These are phyloP conservation scores for Agrilus biguttatus DNA, from an alignment of 2,888 invertebrate genomes.

Conservation along the genomic window DNA sequence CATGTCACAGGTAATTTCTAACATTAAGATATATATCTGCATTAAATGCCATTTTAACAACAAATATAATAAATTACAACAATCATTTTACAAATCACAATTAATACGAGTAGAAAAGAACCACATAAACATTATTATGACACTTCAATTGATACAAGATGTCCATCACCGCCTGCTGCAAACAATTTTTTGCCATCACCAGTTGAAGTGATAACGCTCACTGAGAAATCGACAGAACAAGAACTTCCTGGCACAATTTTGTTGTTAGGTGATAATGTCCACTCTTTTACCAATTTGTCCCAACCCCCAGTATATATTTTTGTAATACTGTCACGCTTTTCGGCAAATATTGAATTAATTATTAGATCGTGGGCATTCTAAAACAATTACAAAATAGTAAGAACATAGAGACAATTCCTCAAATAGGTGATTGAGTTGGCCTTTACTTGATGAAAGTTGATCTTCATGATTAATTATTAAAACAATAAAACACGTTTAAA, in stretches of 20 bases:
- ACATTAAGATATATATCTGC: too few species aligned
- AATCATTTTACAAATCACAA: too few species aligned
- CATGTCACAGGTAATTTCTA: too few species aligned
- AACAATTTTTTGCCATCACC: constrained; percentile 31
- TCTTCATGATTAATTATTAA: too few species aligned
- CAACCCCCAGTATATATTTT: constrained; percentile 26
- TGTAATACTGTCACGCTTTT: constrained; percentile 12
- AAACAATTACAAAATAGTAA: constrained; percentile 1
- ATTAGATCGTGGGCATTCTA: constrained; percentile 29
- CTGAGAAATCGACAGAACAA: constrained; percentile 20
- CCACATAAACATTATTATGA: constrained; percentile 15
- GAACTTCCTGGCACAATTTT: constrained; percentile 14
- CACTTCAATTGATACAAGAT: constrained; percentile 23
- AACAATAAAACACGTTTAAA: too few species aligned
- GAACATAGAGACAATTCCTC: too few species aligned
- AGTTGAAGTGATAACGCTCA: constrained; percentile 34
- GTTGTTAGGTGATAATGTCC: constrained; percentile 22
- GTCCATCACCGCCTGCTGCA: constrained; percentile 44
- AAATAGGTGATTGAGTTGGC: too few species aligned
- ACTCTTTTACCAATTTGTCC: constrained; percentile 27
- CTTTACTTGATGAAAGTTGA: too few species aligned
- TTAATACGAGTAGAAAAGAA: not conserved
- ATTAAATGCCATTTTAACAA: too few species aligned
- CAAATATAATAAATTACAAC: too few species aligned
- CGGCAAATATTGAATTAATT: constrained; percentile 22